phyloP scores from a whole-genome alignment of 2,888 invertebrate species.

The Drosophila tanythrix region DNA sequence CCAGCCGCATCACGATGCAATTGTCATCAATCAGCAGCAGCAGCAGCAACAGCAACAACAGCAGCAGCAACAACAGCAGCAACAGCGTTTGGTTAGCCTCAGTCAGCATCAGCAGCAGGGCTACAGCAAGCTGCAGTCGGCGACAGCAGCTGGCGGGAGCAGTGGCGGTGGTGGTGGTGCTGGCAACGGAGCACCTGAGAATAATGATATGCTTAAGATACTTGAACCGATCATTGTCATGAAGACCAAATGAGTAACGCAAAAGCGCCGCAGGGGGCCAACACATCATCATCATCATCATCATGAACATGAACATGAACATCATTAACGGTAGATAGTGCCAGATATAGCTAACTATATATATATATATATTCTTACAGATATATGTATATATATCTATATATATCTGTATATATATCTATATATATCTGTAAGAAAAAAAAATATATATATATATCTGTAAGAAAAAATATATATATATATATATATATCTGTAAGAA shows the following conservation, averaged over 20 bases:
- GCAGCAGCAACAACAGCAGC: conserved; percentile 53
- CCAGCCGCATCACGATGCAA: conserved; percentile 70
- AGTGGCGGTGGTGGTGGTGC: conserved; percentile 25
- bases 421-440: not conserved
- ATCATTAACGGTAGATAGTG: conserved; percentile 29
- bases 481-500: not conserved
- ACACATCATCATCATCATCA: conserved; percentile 9
- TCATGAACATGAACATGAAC: not conserved
- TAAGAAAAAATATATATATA: not conserved
- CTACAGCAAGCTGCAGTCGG: conserved; percentile 59
- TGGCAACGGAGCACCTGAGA: conserved; percentile 70
- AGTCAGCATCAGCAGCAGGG: conserved; percentile 69
- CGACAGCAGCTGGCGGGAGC: conserved; percentile 38
- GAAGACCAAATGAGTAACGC: conserved; percentile 84
- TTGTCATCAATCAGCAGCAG: conserved; percentile 68
- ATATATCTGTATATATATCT: not conserved
- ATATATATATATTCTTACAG: not conserved
- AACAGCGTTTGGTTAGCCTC: conserved; percentile 71
- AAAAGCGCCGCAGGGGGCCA: conserved; percentile 56
- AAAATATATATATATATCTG: conserved; percentile 1
- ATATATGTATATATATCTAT: conserved; percentile 3
- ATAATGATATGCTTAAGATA: conserved; percentile 85
- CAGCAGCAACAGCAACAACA: conserved; percentile 56
- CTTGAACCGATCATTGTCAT: conserved; percentile 85
- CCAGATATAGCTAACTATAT: not conserved